phyloP scores from a whole-genome alignment of 2,113 vertebrate species.

The Corythornis vintsioides region DNA sequence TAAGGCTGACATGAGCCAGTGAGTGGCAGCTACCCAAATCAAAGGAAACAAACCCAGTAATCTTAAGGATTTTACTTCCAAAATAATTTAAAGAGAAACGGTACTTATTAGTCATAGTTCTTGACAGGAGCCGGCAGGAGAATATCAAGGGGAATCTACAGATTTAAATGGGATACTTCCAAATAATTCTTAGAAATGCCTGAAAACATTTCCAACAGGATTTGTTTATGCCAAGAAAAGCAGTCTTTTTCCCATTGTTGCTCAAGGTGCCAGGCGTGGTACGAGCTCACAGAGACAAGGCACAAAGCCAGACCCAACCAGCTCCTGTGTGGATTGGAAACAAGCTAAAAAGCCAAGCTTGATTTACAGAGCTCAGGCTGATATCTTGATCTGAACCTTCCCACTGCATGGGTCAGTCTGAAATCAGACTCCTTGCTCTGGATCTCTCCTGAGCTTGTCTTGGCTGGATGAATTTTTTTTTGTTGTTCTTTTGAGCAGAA shows the following conservation, averaged over 20 bases:
- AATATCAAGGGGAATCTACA: background rate
- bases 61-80: constrained; percentile 30
- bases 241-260: background rate
- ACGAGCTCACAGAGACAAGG: background rate
- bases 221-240: background rate
- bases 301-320: background rate
- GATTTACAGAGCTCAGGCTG: background rate
- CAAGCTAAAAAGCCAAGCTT: background rate
- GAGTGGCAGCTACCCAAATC: background rate
- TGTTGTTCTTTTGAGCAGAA: background rate
- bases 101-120: background rate
- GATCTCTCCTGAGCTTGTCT: background rate
- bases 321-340: background rate
- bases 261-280: background rate
- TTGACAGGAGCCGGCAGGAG: background rate
- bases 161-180: background rate
- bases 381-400: background rate
- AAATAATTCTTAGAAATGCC: background rate
- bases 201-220: constrained; percentile 2
- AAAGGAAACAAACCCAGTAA: background rate
- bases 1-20: background rate
- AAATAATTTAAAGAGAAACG: background rate
- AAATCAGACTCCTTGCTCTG: background rate
- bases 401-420: background rate
- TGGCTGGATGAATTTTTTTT: background rate